A percentile compares a stretch with the other conserved stretches of the same genome.
Conservation (phyloP, 2,113 vertebrate genomes). For the Bettongia penicillata region DNA sequence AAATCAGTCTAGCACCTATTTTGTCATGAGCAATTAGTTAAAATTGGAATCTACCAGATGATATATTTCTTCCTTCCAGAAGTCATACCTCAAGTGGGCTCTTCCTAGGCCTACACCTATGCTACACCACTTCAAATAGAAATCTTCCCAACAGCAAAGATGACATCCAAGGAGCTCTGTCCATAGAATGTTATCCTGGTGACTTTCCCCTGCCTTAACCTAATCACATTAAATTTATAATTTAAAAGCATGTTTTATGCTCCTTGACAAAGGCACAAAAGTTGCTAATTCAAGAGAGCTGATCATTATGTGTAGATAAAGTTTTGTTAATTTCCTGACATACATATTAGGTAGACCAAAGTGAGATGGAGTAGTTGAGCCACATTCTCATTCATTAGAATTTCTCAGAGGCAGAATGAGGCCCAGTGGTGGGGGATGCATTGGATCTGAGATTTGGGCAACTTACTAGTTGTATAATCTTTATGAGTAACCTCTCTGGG, state of each 20-base stretch:
- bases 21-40: not conserved
- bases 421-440: not conserved
- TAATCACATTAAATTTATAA: not conserved
- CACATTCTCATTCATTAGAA: not conserved
- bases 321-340: slow-evolving; percentile 6
- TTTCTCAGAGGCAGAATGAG: not conserved
- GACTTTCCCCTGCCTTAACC: not conserved
- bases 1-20: not conserved
- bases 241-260: not conserved
- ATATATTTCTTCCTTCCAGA: not conserved
- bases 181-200: not conserved
- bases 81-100: not conserved
- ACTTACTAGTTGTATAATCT: not conserved
- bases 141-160: not conserved
- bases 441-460: not conserved
- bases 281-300: not conserved
- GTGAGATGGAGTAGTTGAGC: not conserved
- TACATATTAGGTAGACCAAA: not conserved
- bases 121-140: not conserved
- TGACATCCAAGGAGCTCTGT: not conserved
- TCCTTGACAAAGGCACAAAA: not conserved
- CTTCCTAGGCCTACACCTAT: not conserved
- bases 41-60: not conserved
- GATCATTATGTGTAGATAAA: not conserved
- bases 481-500: not conserved